Evolutionary conservation across 2,797 vertebrate species (phyloP).

Genomic region (Euthynnus affinis): DNA sequence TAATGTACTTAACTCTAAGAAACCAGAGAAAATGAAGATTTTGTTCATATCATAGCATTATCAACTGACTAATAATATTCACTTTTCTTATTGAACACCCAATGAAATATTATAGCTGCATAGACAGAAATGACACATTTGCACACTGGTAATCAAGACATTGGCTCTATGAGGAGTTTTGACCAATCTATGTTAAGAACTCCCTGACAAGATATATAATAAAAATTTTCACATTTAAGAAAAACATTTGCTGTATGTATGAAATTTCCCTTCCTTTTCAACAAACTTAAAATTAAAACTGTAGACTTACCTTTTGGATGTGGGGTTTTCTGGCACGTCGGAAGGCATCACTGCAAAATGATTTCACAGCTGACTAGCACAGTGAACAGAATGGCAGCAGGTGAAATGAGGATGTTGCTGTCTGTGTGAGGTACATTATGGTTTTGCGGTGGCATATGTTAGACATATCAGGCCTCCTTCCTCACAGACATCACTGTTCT

Average conservation of each 20-base stretch:
- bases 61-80: neutral
- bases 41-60: neutral
- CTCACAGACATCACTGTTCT: accelerated
- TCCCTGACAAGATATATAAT: neutral
- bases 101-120: neutral
- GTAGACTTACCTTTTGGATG: conserved; percentile 44
- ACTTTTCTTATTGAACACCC: neutral
- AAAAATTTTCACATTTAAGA: neutral
- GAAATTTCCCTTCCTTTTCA: neutral
- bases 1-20: too few relatives aligned
- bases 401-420: conserved; percentile 6
- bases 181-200: neutral
- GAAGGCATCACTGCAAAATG: too few relatives aligned
- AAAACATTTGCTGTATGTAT: neutral
- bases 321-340: conserved; percentile 11
- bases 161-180: neutral
- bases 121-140: neutral
- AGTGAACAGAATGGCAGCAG: too few relatives aligned
- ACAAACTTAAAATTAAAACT: conserved; percentile 13
- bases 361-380: neutral
- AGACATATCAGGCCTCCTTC: neutral
- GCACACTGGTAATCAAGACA: neutral
- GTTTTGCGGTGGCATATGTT: conserved; percentile 14
- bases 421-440: neutral
- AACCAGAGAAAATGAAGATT: neutral